Evolutionary conservation across 2,888 invertebrate genomes (phyloP).

Genomic region (Seira ritae): DNA sequence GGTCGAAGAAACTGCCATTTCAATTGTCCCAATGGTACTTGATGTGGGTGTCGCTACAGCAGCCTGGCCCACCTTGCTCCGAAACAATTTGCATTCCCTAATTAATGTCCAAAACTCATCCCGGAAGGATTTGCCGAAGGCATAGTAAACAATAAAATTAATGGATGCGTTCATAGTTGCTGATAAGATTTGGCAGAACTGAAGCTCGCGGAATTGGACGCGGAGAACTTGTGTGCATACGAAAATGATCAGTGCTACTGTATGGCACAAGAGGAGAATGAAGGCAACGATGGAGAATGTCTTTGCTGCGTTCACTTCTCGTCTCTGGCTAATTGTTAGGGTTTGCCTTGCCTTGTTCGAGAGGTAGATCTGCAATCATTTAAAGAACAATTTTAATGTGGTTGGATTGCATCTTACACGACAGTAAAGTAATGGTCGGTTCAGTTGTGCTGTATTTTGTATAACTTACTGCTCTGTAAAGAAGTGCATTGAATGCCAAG

Average conservation of each 20-base stretch:
- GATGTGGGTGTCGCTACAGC: slow-evolving; percentile 36
- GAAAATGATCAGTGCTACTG: slow-evolving; percentile 41
- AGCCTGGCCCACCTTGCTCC: slow-evolving; percentile 23
- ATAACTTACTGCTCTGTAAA: slow-evolving; percentile 22
- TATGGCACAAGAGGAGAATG: slow-evolving; percentile 52
- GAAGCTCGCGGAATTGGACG: slow-evolving; percentile 47
- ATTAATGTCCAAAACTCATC: slow-evolving; percentile 56
- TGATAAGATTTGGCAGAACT: slow-evolving; percentile 43
- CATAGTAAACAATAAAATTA: slow-evolving; percentile 53
- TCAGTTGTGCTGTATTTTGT: not conserved
- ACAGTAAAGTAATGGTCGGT: not conserved
- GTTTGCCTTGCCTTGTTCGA: slow-evolving; percentile 56
- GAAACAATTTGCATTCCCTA: slow-evolving; percentile 37
- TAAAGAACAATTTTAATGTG: not conserved
- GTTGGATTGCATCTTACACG: not conserved
- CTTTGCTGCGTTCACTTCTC: slow-evolving; percentile 56
- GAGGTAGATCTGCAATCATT: slow-evolving; percentile 38
- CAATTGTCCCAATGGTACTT: slow-evolving; percentile 35
- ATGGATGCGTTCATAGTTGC: slow-evolving; percentile 53
- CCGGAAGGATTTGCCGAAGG: slow-evolving; percentile 57
- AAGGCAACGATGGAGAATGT: slow-evolving; percentile 52
- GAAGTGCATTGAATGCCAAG: slow-evolving; percentile 49
- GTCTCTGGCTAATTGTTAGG: slow-evolving; percentile 46
- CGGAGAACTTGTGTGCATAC: slow-evolving; percentile 39
- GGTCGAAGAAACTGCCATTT: slow-evolving; percentile 36